phyloP scores from a whole-genome alignment of 2,888 invertebrate genomes.

The Papilio elwesi region DNA sequence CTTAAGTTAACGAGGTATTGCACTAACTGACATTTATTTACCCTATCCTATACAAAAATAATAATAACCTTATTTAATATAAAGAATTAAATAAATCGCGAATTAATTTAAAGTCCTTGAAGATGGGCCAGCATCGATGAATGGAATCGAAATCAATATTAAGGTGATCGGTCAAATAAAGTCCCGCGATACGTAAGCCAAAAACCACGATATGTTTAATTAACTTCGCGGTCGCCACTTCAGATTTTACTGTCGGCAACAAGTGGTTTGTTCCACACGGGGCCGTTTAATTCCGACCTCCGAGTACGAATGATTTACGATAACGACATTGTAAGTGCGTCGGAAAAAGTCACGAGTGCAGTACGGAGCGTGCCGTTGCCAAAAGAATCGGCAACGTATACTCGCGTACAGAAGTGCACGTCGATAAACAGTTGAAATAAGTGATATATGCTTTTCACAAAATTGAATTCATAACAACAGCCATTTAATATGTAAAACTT shows the following conservation, averaged over 20 bases:
- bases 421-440: neutral
- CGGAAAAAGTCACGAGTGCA: constrained; percentile 68
- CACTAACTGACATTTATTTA: too few relatives aligned
- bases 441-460: too few relatives aligned
- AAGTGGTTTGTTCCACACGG: constrained; percentile 44
- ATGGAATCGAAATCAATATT: neutral
- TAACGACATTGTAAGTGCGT: constrained; percentile 67
- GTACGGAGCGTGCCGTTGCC: constrained; percentile 67
- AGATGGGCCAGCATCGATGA: neutral
- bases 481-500: too few relatives aligned
- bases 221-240: constrained; percentile 39
- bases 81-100: too few relatives aligned
- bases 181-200: constrained; percentile 7
- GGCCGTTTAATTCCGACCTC: constrained; percentile 44
- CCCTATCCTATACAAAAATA: too few relatives aligned
- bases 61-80: too few relatives aligned
- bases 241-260: constrained; percentile 45
- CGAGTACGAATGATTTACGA: constrained; percentile 70
- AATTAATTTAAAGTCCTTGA: neutral
- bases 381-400: constrained; percentile 73
- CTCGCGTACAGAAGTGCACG: constrained; percentile 47
- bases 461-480: too few relatives aligned
- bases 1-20: too few relatives aligned
- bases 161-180: constrained; percentile 23
- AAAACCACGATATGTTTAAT: constrained; percentile 39